Evolutionary conservation across 2,888 invertebrate genomes (phyloP).

Genomic region (Ramazzottius varieornatus): DNA sequence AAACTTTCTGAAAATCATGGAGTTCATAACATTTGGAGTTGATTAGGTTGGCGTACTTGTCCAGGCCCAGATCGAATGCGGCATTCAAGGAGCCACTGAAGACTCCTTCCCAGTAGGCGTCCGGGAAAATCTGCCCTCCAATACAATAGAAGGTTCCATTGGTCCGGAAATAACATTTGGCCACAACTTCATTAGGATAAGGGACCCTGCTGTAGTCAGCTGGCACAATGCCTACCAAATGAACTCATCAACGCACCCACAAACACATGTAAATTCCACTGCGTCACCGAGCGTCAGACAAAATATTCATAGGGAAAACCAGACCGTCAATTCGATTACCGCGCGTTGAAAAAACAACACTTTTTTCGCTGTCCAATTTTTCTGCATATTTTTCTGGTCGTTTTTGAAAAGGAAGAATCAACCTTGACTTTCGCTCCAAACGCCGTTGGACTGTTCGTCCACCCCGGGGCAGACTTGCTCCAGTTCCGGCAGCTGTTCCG

Average conservation of each 20-base stretch:
- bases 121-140: not conserved
- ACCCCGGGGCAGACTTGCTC: not conserved
- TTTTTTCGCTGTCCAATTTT: too few relatives aligned
- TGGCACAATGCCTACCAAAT: not conserved
- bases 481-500: not conserved
- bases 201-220: not conserved
- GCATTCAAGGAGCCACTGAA: not conserved
- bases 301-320: too few relatives aligned
- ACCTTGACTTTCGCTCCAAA: not conserved
- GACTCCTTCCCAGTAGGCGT: not conserved
- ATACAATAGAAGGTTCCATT: not conserved
- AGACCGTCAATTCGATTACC: too few relatives aligned
- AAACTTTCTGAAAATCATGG: too few relatives aligned
- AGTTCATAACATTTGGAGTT: too few relatives aligned
- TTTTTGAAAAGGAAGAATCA: too few relatives aligned
- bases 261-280: too few relatives aligned
- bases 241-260: too few relatives aligned
- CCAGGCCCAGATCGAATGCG: not conserved
- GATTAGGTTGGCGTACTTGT: too few relatives aligned
- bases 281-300: too few relatives aligned
- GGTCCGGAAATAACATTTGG: not conserved
- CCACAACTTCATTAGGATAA: not conserved
- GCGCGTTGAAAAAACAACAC: too few relatives aligned
- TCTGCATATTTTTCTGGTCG: too few relatives aligned
- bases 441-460: not conserved